A percentile compares a stretch with the other conserved stretches of the same genome.
Evolutionary conservation across 1,140 invertebrate species (phyloP).

Genomic region (Caenorhabditis brenneri): DNA sequence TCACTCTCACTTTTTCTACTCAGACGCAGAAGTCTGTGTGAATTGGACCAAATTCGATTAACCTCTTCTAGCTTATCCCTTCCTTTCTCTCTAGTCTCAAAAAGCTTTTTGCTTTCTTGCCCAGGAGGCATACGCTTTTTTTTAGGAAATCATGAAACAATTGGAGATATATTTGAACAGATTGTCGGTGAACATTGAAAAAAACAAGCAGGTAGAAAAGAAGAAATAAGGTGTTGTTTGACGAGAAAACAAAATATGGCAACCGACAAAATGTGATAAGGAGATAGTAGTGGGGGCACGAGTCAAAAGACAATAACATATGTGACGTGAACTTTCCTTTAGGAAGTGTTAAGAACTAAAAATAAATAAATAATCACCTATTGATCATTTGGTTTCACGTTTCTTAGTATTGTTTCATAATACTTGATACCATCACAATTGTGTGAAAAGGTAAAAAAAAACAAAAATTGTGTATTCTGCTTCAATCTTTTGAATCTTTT

Average conservation of each 20-base stretch:
- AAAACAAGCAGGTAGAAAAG: constrained; percentile 2
- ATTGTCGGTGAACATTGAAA: neutral
- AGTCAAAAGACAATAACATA: constrained; percentile 20
- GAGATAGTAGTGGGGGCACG: neutral
- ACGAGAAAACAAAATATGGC: constrained; percentile 19
- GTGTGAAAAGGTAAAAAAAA: too few species aligned
- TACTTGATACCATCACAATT: too few species aligned
- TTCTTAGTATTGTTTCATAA: too few species aligned
- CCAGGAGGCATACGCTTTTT: neutral
- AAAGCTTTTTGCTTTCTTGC: neutral
- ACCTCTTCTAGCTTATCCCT: constrained; percentile 29
- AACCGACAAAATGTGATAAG: neutral
- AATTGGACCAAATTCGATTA: constrained; percentile 36
- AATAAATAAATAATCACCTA: neutral
- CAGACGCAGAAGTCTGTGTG: neutral
- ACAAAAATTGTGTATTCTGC: neutral
- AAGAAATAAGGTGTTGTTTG: neutral
- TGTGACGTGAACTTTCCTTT: constrained; percentile 24
- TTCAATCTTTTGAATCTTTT: too few species aligned
- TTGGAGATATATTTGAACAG: neutral
- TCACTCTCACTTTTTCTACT: too few species aligned
- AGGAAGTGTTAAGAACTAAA: neutral
- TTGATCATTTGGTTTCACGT: constrained; percentile 6
- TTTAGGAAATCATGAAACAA: neutral
- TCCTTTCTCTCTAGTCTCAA: neutral